Evolutionary conservation across 2,113 vertebrate genomes (phyloP).

Genomic region (Carlito syrichta): DNA sequence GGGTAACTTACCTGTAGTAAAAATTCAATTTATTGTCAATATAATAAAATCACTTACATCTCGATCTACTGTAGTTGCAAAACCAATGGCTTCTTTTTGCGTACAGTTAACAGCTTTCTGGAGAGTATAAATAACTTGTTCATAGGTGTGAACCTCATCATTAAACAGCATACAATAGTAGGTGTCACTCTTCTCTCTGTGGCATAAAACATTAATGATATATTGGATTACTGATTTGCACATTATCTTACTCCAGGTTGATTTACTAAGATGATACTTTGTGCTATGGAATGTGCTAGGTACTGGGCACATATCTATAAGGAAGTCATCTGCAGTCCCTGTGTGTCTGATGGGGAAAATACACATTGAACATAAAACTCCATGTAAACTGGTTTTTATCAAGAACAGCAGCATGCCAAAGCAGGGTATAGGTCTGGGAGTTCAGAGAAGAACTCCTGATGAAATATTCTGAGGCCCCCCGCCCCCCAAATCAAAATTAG

Average conservation of each 20-base stretch:
- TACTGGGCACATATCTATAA: neutral
- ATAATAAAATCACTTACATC: conserved; percentile 88
- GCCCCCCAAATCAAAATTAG: neutral
- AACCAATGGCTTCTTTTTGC: conserved; percentile 96
- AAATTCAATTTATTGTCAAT: conserved; percentile 21
- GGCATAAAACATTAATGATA: conserved; percentile 47
- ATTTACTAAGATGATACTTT: neutral
- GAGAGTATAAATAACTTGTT: conserved; percentile 98
- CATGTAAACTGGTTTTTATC: neutral
- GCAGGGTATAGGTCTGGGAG: neutral
- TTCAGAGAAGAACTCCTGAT: neutral
- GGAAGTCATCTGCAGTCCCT: neutral
- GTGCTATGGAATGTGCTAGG: neutral
- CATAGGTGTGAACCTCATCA: conserved; percentile 98
- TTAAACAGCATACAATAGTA: conserved; percentile 99
- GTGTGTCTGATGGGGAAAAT: neutral
- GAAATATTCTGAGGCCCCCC: neutral
- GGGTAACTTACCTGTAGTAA: neutral
- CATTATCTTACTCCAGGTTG: neutral
- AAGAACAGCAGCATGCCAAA: neutral
- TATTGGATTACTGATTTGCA: neutral
- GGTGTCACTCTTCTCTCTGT: conserved; percentile 90
- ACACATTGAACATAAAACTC: neutral
- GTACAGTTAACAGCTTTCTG: conserved; percentile 98
- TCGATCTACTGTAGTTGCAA: conserved; percentile 97